Evolutionary conservation across 2,113 vertebrate species (phyloP).

Genomic region (Ictidomys tridecemlineatus): DNA sequence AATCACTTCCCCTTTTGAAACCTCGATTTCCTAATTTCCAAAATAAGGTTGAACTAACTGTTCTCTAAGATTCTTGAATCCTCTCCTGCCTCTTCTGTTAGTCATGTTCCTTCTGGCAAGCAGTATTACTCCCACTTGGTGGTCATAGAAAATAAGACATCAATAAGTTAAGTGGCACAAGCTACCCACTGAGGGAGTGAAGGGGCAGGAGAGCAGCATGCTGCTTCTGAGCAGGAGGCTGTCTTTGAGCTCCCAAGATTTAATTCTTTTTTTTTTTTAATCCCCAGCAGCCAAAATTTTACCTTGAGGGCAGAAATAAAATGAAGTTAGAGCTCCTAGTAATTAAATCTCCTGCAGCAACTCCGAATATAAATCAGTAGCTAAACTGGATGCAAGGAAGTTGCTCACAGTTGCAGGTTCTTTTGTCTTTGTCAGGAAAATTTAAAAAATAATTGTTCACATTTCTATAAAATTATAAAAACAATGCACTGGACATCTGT

Average conservation of each 20-base stretch:
- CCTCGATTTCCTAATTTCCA: not conserved
- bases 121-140: not conserved
- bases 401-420: slow-evolving; percentile 67
- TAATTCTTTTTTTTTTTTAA: slow-evolving; percentile 65
- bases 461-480: slow-evolving; percentile 76
- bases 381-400: slow-evolving; percentile 38
- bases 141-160: slow-evolving; percentile 11
- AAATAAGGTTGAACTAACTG: not conserved
- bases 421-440: slow-evolving; percentile 77
- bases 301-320: slow-evolving; percentile 74
- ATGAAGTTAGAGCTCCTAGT: slow-evolving; percentile 79
- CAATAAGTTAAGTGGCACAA: not conserved
- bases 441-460: slow-evolving; percentile 67
- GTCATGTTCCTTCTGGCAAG: not conserved
- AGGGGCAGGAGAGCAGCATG: not conserved
- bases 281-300: slow-evolving; percentile 68
- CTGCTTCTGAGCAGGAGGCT: not conserved
- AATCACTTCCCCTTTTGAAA: not conserved
- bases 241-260: slow-evolving; percentile 33
- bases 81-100: not conserved
- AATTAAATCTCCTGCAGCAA: slow-evolving; percentile 82
- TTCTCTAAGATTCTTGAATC: not conserved
- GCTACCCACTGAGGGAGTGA: not conserved
- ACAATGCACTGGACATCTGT: slow-evolving; percentile 68
- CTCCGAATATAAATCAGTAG: slow-evolving; percentile 78